These are phyloP conservation scores for Homalodisca vitripennis DNA, from an alignment of 1,140 invertebrate species.

Conservation along the genomic window DNA sequence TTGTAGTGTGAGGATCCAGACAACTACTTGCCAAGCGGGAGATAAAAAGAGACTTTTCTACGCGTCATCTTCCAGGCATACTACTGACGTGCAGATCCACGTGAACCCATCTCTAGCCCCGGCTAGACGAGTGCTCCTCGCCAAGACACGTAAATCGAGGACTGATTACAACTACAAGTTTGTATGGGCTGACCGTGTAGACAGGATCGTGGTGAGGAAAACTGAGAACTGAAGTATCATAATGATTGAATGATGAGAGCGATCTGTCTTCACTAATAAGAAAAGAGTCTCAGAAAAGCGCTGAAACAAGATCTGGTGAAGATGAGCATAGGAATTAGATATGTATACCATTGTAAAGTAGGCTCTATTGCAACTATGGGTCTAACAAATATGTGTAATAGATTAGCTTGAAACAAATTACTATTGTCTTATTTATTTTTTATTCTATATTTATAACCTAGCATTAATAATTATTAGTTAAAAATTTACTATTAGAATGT, in stretches of 20 bases:
- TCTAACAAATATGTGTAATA: background rate
- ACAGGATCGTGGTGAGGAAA: conserved; percentile 12
- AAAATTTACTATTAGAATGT: background rate
- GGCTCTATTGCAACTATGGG: background rate
- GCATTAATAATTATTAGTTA: background rate
- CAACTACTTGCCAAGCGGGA: background rate
- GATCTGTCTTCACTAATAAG: background rate
- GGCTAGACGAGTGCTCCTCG: background rate
- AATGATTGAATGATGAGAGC: conserved; percentile 11
- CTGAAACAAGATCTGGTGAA: background rate
- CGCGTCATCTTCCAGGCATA: background rate
- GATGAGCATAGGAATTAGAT: background rate
- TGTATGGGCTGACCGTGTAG: conserved; percentile 9
- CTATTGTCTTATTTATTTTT: background rate
- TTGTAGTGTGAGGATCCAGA: conserved; percentile 1
- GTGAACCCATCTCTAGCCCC: conserved; percentile 6
- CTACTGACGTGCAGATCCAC: conserved; percentile 5
- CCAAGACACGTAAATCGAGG: conserved; percentile 11
- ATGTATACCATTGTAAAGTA: background rate
- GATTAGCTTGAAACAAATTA: background rate
- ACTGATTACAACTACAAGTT: conserved; percentile 15
- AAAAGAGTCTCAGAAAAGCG: background rate
- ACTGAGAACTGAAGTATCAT: background rate
- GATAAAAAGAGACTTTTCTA: conserved; percentile 25
- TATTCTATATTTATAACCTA: background rate